Percentiles rank a stretch among this genome's conserved stretches.
These are phyloP conservation scores for Oncopodura yosiiana DNA, from an alignment of 1,140 invertebrate genomes.

Conservation along the genomic window DNA sequence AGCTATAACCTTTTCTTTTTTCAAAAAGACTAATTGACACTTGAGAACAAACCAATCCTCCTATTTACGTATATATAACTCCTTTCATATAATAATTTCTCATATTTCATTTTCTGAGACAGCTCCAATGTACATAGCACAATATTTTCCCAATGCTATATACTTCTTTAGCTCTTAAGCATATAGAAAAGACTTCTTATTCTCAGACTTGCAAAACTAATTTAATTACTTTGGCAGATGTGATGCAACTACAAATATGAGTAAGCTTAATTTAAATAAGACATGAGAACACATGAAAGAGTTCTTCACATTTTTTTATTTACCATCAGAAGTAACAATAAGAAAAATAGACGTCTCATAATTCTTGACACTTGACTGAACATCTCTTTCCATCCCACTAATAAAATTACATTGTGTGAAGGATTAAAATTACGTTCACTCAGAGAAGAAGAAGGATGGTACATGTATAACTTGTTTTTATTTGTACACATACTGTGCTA, in stretches of 20 bases:
- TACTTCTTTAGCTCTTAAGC: too few relatives aligned
- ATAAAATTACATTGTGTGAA: too few relatives aligned
- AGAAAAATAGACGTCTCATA: background rate
- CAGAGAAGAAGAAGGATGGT: too few relatives aligned
- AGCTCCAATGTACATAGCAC: background rate
- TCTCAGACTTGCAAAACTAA: background rate
- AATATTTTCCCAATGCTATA: background rate
- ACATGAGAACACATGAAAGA: too few relatives aligned
- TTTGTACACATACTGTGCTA: too few relatives aligned
- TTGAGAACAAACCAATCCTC: conserved; percentile 7
- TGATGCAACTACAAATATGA: too few relatives aligned
- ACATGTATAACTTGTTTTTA: too few relatives aligned
- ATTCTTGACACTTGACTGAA: background rate
- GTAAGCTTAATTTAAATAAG: too few relatives aligned
- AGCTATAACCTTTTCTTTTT: conserved; percentile 14
- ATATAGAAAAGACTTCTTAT: conserved; percentile 1
- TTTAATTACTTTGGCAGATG: background rate
- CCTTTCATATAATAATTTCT: conserved; percentile 6
- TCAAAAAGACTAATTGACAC: conserved; percentile 6
- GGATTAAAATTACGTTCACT: too few relatives aligned
- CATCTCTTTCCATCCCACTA: too few relatives aligned
- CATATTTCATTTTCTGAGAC: conserved; percentile 6
- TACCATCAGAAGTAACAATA: background rate
- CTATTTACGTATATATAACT: conserved; percentile 14
- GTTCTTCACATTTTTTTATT: background rate